Percentiles rank a stretch among this genome's conserved stretches.
Evolutionary conservation across 2,113 vertebrate genomes (phyloP).

Genomic region (Silurus glanis): DNA sequence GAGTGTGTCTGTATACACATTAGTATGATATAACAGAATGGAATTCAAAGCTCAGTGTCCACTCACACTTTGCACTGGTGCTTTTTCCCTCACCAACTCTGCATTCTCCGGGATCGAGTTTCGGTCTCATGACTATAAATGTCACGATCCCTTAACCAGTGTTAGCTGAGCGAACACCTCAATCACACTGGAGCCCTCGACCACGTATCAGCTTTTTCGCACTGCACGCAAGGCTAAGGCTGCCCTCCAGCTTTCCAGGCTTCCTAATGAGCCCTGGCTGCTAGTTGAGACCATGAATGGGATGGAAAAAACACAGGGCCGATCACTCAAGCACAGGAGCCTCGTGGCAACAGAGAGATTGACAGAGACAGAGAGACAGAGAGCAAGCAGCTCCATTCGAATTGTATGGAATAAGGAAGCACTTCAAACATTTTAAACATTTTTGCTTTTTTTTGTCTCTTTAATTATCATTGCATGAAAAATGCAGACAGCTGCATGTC

Average conservation of each 20-base stretch:
- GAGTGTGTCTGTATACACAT: not conserved
- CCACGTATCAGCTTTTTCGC: constrained; percentile 55
- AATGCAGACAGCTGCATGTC: constrained; percentile 8
- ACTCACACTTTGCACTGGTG: constrained; percentile 23
- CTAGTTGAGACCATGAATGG: constrained; percentile 79
- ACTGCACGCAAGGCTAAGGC: constrained; percentile 47
- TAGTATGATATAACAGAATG: constrained; percentile 11
- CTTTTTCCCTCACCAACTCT: constrained; percentile 49
- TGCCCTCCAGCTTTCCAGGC: constrained; percentile 56
- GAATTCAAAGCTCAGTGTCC: constrained; percentile 34
- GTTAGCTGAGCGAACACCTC: constrained; percentile 52
- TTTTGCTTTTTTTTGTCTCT: not conserved
- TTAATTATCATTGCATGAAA: constrained; percentile 10
- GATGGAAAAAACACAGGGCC: constrained; percentile 63
- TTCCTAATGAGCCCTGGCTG: constrained; percentile 63
- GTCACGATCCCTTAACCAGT: constrained; percentile 56
- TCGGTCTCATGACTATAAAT: constrained; percentile 71
- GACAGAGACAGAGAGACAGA: constrained; percentile 24
- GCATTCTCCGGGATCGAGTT: constrained; percentile 66
- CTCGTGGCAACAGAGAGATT: constrained; percentile 32
- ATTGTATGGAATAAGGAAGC: constrained; percentile 13
- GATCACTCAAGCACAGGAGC: constrained; percentile 35
- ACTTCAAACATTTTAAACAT: not conserved
- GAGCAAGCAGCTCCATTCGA: not conserved
- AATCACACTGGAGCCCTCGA: constrained; percentile 55